These are phyloP conservation scores for Chaetogeoica ovagalla DNA, from an alignment of 2,888 invertebrate genomes.

Conservation along the genomic window DNA sequence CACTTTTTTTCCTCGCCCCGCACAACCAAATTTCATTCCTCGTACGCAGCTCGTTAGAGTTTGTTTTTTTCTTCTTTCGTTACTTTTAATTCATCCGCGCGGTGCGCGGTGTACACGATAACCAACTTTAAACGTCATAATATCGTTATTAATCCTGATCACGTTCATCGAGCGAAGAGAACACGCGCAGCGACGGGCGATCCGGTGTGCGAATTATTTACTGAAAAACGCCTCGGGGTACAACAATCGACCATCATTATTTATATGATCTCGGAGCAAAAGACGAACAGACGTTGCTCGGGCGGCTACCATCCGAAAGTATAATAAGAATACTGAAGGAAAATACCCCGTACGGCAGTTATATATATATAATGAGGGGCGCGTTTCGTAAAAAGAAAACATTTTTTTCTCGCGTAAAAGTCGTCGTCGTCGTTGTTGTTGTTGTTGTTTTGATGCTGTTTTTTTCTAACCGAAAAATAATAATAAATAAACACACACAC, in stretches of 20 bases:
- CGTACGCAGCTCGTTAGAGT: not conserved
- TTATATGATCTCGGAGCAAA: conserved; percentile 35
- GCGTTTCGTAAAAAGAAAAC: conserved; percentile 37
- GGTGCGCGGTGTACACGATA: not conserved
- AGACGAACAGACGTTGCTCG: conserved; percentile 1
- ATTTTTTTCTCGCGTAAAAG: not conserved
- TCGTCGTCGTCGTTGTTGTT: not conserved
- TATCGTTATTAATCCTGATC: conserved; percentile 37
- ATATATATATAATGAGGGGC: not conserved
- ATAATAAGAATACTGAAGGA: not conserved
- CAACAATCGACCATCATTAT: conserved; percentile 38
- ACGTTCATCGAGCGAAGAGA: not conserved
- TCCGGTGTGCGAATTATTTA: conserved; percentile 38
- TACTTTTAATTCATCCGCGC: conserved; percentile 18
- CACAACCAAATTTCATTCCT: too few species aligned
- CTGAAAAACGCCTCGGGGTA: conserved; percentile 33
- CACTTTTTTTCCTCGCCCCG: too few species aligned
- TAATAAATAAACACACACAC: conserved; percentile 33
- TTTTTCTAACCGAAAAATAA: conserved; percentile 6
- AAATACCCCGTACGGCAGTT: not conserved
- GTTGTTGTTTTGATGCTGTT: not conserved
- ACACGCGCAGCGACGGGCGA: not conserved
- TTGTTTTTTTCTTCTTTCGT: conserved; percentile 21
- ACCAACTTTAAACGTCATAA: conserved; percentile 20
- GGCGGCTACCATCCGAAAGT: not conserved